Base-by-base conservation (phyloP, 2,888 invertebrate species). In the Xylota segnis region DNA sequence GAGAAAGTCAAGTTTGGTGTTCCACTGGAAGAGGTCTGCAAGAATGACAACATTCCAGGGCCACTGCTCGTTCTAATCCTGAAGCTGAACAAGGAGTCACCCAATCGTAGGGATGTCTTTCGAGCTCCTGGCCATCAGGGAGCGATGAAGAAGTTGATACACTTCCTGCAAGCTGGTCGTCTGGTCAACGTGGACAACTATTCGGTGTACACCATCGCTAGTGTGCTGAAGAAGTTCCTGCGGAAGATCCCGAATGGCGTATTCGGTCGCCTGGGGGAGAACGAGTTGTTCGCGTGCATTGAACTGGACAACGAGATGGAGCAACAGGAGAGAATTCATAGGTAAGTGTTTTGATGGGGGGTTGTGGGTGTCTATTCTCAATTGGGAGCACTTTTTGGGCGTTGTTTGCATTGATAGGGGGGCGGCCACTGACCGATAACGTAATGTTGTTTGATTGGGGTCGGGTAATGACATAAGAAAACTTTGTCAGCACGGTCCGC, bases 161-260 rank as follows among this genome's bases (percentile, higher is more conserved):
- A 97, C 91, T 98, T 98, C 92, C 94, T 98, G 88, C 97, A 97
- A 93, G 96, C 96, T 82, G 98, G 98, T 47, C 94, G 97, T 68
- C 93, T 98, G 88, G 97, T 98, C 78, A 98, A 98, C 93, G 97
- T 98, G 90, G 97, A 97, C 91, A 98, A 98, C 92, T 98, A 97
- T 92, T 98, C 97, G 87, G 98, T 99, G 87, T 98, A 99, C 93
- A 99, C 99, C 29, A 98, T 99, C 90, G 99, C 99, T 78, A 98
- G 98, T 93, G 99, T 99, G 83, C 94, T 99, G 87, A 99, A 99
- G 94, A 99, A 98, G 93, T 99, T 99, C 93, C 94, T 99, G 75
- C 94, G 99, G 88, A 98, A 98, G 94, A 96, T 99, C 89, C 99
- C 99, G 14, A 98, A 97, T 77, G 99, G 99, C 40, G 96, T 99